Evolutionary conservation across 2,113 vertebrate genomes (phyloP).

Genomic region (Hemicordylus capensis): DNA sequence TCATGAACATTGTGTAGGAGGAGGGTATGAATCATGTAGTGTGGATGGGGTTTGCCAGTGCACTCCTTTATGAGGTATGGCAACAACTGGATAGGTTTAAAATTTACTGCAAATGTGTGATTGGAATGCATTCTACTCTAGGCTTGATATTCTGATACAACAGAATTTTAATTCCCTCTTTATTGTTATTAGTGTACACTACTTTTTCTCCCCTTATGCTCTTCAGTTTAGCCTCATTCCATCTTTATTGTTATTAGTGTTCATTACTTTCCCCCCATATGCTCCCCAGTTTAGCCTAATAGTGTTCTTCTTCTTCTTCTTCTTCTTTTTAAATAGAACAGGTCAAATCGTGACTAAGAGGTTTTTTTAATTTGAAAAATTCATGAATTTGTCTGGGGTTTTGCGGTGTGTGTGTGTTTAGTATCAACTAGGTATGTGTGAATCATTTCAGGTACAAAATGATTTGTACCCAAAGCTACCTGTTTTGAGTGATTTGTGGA

Average conservation of each 20-base stretch:
- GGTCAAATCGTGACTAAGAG: neutral
- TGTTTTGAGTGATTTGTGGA: too few species aligned
- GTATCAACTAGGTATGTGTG: too few species aligned
- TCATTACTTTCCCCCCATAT: neutral
- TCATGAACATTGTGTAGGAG: too few species aligned
- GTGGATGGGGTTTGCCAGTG: too few species aligned
- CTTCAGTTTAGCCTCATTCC: neutral
- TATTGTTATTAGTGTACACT: slow-evolving; percentile 4
- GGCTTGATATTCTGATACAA: slow-evolving; percentile 34
- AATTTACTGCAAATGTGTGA: neutral
- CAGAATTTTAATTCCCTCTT: slow-evolving; percentile 45
- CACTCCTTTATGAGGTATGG: too few species aligned
- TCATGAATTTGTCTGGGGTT: slow-evolving; percentile 5
- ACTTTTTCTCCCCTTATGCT: neutral
- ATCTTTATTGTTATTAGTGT: neutral
- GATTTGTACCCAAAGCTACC: too few species aligned
- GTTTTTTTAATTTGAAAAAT: slow-evolving; percentile 37
- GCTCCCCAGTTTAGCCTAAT: too few species aligned
- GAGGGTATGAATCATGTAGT: too few species aligned
- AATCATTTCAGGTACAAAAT: too few species aligned
- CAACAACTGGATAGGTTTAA: too few species aligned
- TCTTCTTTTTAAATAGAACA: neutral
- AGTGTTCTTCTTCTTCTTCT: too few species aligned
- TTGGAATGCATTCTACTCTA: slow-evolving; percentile 47
- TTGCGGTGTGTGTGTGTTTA: too few species aligned